These are phyloP conservation scores for Pegea sp. DNA, from an alignment of 23 tunicate genomes.

Conservation along the genomic window DNA sequence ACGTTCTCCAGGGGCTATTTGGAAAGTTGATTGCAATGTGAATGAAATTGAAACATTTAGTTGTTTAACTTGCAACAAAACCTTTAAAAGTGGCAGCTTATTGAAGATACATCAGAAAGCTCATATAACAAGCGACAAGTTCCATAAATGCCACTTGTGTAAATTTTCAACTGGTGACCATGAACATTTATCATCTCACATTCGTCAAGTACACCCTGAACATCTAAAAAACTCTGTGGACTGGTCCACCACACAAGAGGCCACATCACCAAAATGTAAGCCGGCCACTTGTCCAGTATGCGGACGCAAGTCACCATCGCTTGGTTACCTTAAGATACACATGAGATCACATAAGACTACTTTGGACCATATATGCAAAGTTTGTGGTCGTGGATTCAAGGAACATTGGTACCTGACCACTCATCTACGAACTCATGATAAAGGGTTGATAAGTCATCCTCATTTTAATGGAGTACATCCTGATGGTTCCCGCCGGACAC, in stretches of 20 bases:
- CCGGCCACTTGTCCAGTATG: conserved; percentile 81
- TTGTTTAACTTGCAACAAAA: not conserved
- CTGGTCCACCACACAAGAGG: too few relatives aligned
- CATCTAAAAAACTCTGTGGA: too few relatives aligned
- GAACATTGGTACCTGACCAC: conserved; percentile 92
- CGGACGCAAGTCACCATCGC: conserved; percentile 70
- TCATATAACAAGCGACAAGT: conserved; percentile 5
- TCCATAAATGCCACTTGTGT: too few relatives aligned
- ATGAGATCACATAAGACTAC: conserved; percentile 85
- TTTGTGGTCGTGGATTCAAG: conserved; percentile 88
- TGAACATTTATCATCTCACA: too few relatives aligned
- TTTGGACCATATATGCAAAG: conserved; percentile 63
- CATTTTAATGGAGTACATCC: not conserved
- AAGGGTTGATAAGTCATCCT: not conserved
- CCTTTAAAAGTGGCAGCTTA: not conserved
- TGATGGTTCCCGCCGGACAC: not conserved
- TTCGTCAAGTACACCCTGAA: too few relatives aligned
- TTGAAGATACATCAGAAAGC: not conserved
- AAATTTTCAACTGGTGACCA: too few relatives aligned
- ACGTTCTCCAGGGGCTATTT: conserved; percentile 5
- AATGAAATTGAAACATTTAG: not conserved
- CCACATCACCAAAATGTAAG: conserved; percentile 28
- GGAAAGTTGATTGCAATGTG: not conserved
- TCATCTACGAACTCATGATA: conserved; percentile 61
- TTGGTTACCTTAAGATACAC: conserved; percentile 82